A percentile compares a stretch with the other conserved stretches of the same genome.
Evolutionary conservation across 2,888 invertebrate genomes (phyloP).

Genomic region (Drosophila kambysellisi): DNA sequence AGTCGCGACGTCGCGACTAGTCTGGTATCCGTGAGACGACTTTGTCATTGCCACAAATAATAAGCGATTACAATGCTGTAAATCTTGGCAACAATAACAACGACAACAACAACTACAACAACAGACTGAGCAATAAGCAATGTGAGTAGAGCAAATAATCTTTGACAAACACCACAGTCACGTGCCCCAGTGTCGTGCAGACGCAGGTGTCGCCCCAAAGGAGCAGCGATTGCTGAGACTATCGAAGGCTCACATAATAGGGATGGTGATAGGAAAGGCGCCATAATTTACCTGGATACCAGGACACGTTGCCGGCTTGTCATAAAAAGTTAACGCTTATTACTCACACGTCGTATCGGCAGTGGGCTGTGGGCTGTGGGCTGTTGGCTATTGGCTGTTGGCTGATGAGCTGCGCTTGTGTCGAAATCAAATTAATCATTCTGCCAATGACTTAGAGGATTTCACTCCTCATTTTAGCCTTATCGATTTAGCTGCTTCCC

Average conservation of each 20-base stretch:
- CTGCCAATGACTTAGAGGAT: slow-evolving; percentile 50
- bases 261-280: slow-evolving; percentile 16
- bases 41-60: slow-evolving; percentile 63
- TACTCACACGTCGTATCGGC: slow-evolving; percentile 47
- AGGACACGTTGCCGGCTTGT: slow-evolving; percentile 40
- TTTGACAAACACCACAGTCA: slow-evolving; percentile 38
- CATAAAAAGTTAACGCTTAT: slow-evolving; percentile 65
- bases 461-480: slow-evolving; percentile 6
- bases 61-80: slow-evolving; percentile 67
- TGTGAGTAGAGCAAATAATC: slow-evolving; percentile 8
- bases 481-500: slow-evolving; percentile 39
- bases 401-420: slow-evolving; percentile 26
- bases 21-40: slow-evolving; percentile 17
- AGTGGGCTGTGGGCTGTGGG: not conserved
- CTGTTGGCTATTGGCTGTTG: too few relatives aligned
- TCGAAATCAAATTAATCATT: slow-evolving; percentile 69
- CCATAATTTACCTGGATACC: slow-evolving; percentile 47
- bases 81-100: slow-evolving; percentile 38
- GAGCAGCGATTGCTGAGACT: slow-evolving; percentile 8
- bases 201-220: slow-evolving; percentile 36
- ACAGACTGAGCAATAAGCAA: slow-evolving; percentile 17
- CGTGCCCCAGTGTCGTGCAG: slow-evolving; percentile 33
- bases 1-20: not conserved
- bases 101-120: slow-evolving; percentile 12
- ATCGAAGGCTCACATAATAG: slow-evolving; percentile 27